Conservation (phyloP, 2,888 invertebrate genomes). For the Drosophila mulleri region DNA sequence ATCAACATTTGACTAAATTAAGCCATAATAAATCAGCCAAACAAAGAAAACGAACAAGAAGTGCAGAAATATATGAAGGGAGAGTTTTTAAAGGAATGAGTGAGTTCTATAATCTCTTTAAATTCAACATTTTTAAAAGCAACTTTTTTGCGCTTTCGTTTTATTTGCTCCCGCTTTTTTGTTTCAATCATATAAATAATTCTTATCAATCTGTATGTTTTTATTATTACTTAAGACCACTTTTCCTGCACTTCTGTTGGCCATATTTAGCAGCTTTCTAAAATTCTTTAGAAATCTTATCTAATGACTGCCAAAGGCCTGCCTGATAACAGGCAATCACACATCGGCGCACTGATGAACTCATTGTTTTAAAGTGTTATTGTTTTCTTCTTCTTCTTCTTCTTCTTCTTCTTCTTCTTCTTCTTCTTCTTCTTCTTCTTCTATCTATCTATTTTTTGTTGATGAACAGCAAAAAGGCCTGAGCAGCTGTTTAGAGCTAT, state of each 20-base stretch:
- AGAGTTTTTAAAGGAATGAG: neutral
- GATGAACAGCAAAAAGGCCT: neutral
- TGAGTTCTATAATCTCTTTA: neutral
- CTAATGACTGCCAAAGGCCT: conserved; percentile 22
- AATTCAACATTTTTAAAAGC: neutral
- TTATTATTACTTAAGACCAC: neutral
- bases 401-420: neutral
- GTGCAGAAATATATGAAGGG: neutral
- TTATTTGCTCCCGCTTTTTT: neutral
- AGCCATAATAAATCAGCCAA: conserved; percentile 1
- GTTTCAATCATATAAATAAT: neutral
- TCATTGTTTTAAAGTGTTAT: conserved; percentile 40
- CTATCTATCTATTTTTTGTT: neutral
- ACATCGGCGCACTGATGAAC: conserved; percentile 20
- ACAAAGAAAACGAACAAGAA: neutral
- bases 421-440: no score
- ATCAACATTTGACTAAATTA: neutral
- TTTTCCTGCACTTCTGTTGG: neutral
- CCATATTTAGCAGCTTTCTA: neutral
- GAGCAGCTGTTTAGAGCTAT: conserved; percentile 30
- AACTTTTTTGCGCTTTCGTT: no score
- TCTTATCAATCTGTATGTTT: neutral
- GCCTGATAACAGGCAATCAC: conserved; percentile 31
- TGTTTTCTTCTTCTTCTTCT: neutral
- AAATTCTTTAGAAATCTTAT: conserved; percentile 11